Conservation (phyloP, 2,797 vertebrate species). For the Serranus cabrilla region DNA sequence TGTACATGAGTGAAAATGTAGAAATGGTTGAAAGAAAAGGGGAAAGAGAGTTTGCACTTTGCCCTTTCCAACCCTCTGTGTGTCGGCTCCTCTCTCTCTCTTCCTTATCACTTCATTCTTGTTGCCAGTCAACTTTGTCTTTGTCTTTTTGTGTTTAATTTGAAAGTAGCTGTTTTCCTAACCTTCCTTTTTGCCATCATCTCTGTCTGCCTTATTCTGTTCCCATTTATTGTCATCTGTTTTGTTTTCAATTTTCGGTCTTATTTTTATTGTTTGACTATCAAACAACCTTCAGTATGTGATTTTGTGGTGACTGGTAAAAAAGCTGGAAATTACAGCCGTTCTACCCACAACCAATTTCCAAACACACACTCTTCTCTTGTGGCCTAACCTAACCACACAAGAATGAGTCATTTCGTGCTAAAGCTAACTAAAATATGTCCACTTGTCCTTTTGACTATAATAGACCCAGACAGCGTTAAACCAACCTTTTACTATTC, state of each 20-base stretch:
- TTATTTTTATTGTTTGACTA: constrained; percentile 33
- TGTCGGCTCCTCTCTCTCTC: constrained; percentile 50
- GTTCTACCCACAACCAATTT: constrained; percentile 36
- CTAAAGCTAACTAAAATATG: constrained; percentile 34
- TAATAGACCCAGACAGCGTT: constrained; percentile 33
- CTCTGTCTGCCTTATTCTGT: constrained; percentile 24
- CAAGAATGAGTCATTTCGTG: constrained; percentile 47
- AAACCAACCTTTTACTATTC: constrained; percentile 34
- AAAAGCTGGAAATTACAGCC: constrained; percentile 39
- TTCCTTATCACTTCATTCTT: constrained; percentile 45
- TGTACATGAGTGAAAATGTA: constrained; percentile 46
- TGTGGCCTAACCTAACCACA: constrained; percentile 57
- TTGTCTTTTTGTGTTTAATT: constrained; percentile 43
- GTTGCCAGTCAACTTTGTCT: constrained; percentile 74
- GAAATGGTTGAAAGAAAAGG: constrained; percentile 52
- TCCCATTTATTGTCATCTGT: constrained; percentile 2
- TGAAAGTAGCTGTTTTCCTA: constrained; percentile 12
- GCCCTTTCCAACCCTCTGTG: constrained; percentile 59
- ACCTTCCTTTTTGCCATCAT: constrained; percentile 21
- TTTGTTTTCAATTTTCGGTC: constrained; percentile 18
- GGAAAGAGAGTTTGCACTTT: constrained; percentile 68
- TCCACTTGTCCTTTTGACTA: constrained; percentile 51
- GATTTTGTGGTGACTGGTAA: constrained; percentile 67
- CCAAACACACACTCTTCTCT: constrained; percentile 45
- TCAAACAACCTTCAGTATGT: constrained; percentile 29